A percentile compares a stretch with the other conserved stretches of the same genome.
These are phyloP conservation scores for Acrocyrtus sp. DNA, from an alignment of 2,888 invertebrate genomes.

Conservation along the genomic window DNA sequence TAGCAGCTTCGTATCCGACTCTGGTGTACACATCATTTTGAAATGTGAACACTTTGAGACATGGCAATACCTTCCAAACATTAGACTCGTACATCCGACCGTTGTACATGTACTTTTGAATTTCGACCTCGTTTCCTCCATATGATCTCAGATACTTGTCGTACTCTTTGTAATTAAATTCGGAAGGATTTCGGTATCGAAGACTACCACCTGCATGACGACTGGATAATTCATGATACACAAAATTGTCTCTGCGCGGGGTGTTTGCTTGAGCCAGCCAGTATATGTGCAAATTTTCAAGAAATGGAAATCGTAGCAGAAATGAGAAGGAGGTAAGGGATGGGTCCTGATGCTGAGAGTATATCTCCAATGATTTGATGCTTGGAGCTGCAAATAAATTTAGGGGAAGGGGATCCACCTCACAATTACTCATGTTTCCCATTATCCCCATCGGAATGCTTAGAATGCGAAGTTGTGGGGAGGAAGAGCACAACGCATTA, in stretches of 20 bases:
- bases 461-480: background rate
- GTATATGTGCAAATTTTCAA: background rate
- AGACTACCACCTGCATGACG: background rate
- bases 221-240: background rate
- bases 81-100: constrained; percentile 8
- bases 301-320: constrained; percentile 2
- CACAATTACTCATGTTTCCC: background rate
- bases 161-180: background rate
- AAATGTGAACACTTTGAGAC: background rate
- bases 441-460: background rate
- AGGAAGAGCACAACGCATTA: background rate
- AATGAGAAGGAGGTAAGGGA: background rate
- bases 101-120: constrained; percentile 10
- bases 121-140: background rate
- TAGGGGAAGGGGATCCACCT: background rate
- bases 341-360: background rate
- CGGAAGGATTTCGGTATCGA: background rate
- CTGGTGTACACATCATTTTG: no score
- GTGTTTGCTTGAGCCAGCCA: no score
- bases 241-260: background rate
- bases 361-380: background rate
- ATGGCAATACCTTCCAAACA: background rate
- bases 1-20: no score
- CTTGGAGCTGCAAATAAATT: background rate
- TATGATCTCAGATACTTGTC: background rate